Evolutionary conservation across 1,140 invertebrate species (phyloP).

Genomic region (Drosophila subpulchrella): DNA sequence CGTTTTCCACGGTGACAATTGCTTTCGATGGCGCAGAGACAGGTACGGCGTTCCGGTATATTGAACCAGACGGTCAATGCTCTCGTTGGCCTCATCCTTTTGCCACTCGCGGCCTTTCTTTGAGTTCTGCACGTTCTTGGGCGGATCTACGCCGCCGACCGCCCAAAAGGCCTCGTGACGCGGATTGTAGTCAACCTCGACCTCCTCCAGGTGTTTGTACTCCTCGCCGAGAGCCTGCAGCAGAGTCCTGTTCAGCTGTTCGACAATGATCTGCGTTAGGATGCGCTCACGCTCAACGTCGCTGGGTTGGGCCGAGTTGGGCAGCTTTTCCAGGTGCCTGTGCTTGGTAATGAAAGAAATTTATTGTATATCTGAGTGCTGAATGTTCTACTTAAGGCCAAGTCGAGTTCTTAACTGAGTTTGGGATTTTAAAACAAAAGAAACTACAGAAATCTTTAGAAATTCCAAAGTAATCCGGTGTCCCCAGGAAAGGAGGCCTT

Average conservation of each 20-base stretch:
- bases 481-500: too few relatives aligned
- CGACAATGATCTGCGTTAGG: slow-evolving; percentile 85
- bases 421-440: too few relatives aligned
- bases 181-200: slow-evolving; percentile 90
- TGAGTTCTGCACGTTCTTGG: slow-evolving; percentile 83
- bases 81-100: slow-evolving; percentile 85
- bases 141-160: slow-evolving; percentile 88
- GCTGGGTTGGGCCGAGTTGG: slow-evolving; percentile 28
- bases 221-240: slow-evolving; percentile 86
- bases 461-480: too few relatives aligned
- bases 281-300: slow-evolving; percentile 56
- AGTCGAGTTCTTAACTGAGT: background rate
- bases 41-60: slow-evolving; percentile 88
- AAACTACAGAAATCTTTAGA: too few relatives aligned
- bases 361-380: background rate
- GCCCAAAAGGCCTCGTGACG: slow-evolving; percentile 92
- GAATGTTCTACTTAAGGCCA: background rate
- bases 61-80: slow-evolving; percentile 88
- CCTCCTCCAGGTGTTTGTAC: slow-evolving; percentile 87
- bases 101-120: slow-evolving; percentile 80
- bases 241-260: slow-evolving; percentile 89
- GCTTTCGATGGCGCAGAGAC: slow-evolving; percentile 87
- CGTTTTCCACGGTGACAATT: slow-evolving; percentile 87
- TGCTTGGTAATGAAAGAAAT: slow-evolving; percentile 7
- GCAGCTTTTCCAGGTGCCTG: slow-evolving; percentile 78